Evolutionary conservation across 2,797 vertebrate genomes (phyloP).

Genomic region (Paramormyrops hopkinsi): DNA sequence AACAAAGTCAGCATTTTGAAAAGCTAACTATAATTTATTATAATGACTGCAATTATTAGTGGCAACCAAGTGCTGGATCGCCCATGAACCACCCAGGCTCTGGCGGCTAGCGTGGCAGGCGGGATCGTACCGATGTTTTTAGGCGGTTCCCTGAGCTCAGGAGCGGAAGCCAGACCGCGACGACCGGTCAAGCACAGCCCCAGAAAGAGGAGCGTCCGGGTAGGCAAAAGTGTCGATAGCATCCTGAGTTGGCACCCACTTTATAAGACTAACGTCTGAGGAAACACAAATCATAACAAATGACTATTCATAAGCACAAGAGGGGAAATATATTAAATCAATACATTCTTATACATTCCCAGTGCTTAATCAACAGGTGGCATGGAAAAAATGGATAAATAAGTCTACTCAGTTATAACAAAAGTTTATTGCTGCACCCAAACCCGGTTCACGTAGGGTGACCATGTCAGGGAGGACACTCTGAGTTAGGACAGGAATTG

Average conservation of each 20-base stretch:
- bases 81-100: background rate
- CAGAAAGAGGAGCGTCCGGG: slow-evolving; percentile 55
- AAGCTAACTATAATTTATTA: background rate
- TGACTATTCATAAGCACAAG: background rate
- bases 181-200: slow-evolving; percentile 51
- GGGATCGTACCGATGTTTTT: slow-evolving; percentile 61
- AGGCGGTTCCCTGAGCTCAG: slow-evolving; percentile 49
- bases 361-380: background rate
- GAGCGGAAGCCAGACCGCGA: slow-evolving; percentile 50
- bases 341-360: no score
- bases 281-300: slow-evolving; percentile 5
- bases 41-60: background rate
- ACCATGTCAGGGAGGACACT: no score
- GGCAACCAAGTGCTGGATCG: background rate
- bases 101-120: background rate
- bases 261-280: slow-evolving; percentile 36
- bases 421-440: background rate
- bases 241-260: slow-evolving; percentile 37
- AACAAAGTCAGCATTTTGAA: background rate
- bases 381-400: background rate
- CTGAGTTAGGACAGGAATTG: no score
- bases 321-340: background rate
- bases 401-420: background rate
- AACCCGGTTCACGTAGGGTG: background rate
- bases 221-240: slow-evolving; percentile 41